Conservation (phyloP, 2,797 vertebrate genomes). For the Gallirallus australis region DNA sequence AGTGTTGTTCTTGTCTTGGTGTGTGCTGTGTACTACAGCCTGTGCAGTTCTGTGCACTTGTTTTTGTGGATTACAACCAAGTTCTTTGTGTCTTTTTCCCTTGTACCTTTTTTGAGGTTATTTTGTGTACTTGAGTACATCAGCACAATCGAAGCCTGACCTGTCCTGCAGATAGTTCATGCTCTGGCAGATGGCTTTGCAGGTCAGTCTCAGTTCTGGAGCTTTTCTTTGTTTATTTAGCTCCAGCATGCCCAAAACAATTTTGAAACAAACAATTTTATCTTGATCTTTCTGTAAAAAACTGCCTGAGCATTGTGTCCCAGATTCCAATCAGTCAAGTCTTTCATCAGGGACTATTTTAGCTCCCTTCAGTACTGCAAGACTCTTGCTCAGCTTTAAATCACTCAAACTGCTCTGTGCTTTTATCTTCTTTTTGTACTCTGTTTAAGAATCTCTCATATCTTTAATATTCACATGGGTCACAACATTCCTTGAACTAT, state of each 20-base stretch:
- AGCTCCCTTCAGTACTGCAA: not conserved
- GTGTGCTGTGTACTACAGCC: not conserved
- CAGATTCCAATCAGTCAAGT: not conserved
- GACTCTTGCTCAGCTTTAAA: conserved; percentile 38
- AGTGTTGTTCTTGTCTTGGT: not conserved
- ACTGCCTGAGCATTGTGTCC: conserved; percentile 7
- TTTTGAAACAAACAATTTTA: not conserved
- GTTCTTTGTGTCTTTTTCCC: not conserved
- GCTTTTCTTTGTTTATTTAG: not conserved
- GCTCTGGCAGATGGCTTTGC: not conserved
- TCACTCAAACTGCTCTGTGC: conserved; percentile 19
- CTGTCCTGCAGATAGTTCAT: not conserved
- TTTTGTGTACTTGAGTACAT: not conserved
- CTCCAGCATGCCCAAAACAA: not conserved
- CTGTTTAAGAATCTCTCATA: conserved; percentile 52
- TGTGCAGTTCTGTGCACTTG: not conserved
- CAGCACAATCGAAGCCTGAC: not conserved
- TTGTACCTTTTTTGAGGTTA: not conserved
- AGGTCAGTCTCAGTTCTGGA: not conserved
- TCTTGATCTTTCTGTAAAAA: conserved; percentile 7
- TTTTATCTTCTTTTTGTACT: conserved; percentile 68
- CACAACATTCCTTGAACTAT: conserved; percentile 67
- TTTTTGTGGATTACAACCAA: not conserved
- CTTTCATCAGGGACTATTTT: conserved; percentile 43
- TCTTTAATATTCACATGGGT: conserved; percentile 66